Conservation (phyloP, 2,797 vertebrate genomes). For the Dipus sagitta region DNA sequence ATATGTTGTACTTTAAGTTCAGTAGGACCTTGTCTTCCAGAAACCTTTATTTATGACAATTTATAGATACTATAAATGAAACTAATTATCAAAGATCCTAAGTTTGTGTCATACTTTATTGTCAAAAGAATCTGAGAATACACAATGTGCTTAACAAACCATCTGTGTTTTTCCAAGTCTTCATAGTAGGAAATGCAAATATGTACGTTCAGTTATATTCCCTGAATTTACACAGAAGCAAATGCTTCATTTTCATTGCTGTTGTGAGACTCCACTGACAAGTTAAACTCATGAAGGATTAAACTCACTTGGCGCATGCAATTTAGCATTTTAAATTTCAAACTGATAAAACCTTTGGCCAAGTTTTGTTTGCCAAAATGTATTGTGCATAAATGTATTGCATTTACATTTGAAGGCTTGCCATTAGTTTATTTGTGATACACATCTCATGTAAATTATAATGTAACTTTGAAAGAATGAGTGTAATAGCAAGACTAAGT, state of each 20-base stretch:
- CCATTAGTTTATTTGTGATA: not conserved
- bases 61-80: not conserved
- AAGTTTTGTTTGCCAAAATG: not conserved
- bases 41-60: not conserved
- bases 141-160: slow-evolving; percentile 2
- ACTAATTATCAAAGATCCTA: not conserved
- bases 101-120: not conserved
- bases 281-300: not conserved
- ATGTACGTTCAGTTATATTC: not conserved
- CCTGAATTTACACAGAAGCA: not conserved
- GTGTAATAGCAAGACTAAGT: not conserved
- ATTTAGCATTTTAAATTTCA: slow-evolving; percentile 19
- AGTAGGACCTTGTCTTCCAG: not conserved
- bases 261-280: not conserved
- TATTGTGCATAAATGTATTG: not conserved
- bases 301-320: not conserved
- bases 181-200: not conserved
- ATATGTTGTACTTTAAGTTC: not conserved
- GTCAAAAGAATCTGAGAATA: slow-evolving; percentile 42
- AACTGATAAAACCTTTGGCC: not conserved
- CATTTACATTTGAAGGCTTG: not conserved
- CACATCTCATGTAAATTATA: not conserved
- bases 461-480: not conserved
- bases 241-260: not conserved
- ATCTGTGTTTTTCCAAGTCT: slow-evolving; percentile 37